phyloP scores from a whole-genome alignment of 2,888 invertebrate species.

The Mesoligia furuncula region DNA sequence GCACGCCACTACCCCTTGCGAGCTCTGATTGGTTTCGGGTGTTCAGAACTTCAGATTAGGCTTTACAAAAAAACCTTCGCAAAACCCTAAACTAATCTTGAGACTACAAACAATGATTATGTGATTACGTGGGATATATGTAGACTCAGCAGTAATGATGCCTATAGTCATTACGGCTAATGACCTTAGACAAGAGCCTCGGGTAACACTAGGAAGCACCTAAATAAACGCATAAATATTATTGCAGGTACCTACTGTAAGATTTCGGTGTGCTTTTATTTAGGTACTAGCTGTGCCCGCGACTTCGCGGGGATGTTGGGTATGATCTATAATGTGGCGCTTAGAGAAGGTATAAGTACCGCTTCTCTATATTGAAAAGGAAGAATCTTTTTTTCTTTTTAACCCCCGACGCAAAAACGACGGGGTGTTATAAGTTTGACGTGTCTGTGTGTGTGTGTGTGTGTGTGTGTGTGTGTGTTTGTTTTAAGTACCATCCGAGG shows the following conservation, averaged over 20 bases:
- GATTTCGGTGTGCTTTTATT: not conserved
- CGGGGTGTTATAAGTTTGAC: no score
- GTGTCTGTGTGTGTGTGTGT: no score
- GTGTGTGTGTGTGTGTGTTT: no score
- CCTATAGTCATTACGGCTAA: not conserved
- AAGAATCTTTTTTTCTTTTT: no score
- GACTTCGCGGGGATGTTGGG: no score
- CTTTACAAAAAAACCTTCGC: not conserved
- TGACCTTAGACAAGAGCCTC: not conserved
- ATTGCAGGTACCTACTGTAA: no score
- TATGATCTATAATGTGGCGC: no score
- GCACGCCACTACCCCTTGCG: not conserved
- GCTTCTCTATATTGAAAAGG: no score
- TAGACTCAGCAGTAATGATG: not conserved
- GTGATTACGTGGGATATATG: not conserved
- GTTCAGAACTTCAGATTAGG: not conserved
- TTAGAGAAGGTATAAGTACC: no score
- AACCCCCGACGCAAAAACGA: no score
- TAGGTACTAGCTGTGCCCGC: not conserved
- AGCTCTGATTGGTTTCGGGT: not conserved
- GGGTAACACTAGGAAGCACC: not conserved
- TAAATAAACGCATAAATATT: not conserved
- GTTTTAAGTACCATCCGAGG: no score
- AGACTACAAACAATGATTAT: not conserved
- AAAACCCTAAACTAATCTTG: not conserved